Conservation (phyloP, 1,140 invertebrate species). For the Stegodyphus mimosarum region DNA sequence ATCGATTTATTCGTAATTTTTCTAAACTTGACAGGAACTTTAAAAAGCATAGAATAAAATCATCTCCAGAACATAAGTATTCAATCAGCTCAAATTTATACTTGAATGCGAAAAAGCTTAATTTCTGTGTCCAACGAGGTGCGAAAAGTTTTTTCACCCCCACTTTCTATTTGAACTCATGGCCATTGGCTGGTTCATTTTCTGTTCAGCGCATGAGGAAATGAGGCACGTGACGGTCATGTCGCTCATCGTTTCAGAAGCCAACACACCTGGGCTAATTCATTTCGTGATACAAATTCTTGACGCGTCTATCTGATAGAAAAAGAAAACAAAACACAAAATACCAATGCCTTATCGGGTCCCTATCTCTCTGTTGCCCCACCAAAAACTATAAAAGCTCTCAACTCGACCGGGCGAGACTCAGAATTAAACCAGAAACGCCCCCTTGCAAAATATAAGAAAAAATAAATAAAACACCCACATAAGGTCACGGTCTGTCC, state of each 20-base stretch:
- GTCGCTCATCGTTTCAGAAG: constrained; percentile 13
- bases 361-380: constrained; percentile 31
- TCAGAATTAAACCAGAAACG: constrained; percentile 51
- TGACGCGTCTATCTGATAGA: constrained; percentile 31
- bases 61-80: too few relatives aligned
- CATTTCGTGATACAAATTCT: constrained; percentile 36
- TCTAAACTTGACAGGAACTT: too few relatives aligned
- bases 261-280: constrained; percentile 38
- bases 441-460: constrained; percentile 39
- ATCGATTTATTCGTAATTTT: too few relatives aligned
- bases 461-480: constrained; percentile 54
- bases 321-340: constrained; percentile 8
- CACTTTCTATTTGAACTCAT: too few relatives aligned
- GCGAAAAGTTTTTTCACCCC: too few relatives aligned
- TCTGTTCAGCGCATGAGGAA: too few relatives aligned
- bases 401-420: constrained; percentile 32
- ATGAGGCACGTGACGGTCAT: too few relatives aligned
- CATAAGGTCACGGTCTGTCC: constrained; percentile 46
- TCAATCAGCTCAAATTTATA: too few relatives aligned
- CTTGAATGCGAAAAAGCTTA: too few relatives aligned
- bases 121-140: too few relatives aligned
- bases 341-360: constrained; percentile 24
- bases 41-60: too few relatives aligned
- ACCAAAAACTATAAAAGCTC: constrained; percentile 56
- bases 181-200: too few relatives aligned